phyloP scores from a whole-genome alignment of 2,888 invertebrate genomes.

The Andrena fulva region DNA sequence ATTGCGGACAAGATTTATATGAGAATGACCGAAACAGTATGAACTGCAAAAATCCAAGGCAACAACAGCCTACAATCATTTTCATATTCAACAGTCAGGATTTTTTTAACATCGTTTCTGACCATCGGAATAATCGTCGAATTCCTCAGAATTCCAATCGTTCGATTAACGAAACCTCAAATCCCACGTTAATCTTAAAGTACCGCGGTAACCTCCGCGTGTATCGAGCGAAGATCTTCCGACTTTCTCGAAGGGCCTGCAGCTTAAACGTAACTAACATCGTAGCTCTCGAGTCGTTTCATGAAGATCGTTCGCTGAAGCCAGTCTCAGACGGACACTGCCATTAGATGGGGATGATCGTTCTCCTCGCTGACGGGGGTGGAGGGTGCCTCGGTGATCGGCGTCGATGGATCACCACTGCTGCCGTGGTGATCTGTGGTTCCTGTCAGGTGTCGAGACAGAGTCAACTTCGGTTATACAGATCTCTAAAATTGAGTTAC shows the following conservation, averaged over 20 bases:
- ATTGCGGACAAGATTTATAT: neutral
- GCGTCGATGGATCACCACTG: conserved; percentile 81
- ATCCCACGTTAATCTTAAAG: neutral
- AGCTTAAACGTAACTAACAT: conserved; percentile 34
- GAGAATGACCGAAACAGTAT: neutral
- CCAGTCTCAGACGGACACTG: conserved; percentile 74
- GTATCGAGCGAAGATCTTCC: conserved; percentile 41
- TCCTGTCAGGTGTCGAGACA: conserved; percentile 63
- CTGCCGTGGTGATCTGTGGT: conserved; percentile 81
- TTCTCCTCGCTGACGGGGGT: conserved; percentile 80
- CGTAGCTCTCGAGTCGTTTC: conserved; percentile 46
- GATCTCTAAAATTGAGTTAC: neutral
- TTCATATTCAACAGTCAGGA: neutral
- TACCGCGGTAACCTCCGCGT: neutral
- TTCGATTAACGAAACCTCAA: neutral
- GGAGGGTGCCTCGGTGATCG: conserved; percentile 83
- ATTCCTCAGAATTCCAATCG: neutral
- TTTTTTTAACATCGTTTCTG: neutral
- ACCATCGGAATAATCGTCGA: neutral
- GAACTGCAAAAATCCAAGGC: neutral
- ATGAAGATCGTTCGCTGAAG: conserved; percentile 60
- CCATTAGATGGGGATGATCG: conserved; percentile 72
- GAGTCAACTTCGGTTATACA: neutral
- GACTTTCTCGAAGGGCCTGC: conserved; percentile 8
- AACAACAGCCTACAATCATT: neutral